Percentiles rank a stretch among this genome's conserved stretches.
Evolutionary conservation across 2,797 vertebrate genomes (phyloP).

Genomic region (Ibycter americanus): DNA sequence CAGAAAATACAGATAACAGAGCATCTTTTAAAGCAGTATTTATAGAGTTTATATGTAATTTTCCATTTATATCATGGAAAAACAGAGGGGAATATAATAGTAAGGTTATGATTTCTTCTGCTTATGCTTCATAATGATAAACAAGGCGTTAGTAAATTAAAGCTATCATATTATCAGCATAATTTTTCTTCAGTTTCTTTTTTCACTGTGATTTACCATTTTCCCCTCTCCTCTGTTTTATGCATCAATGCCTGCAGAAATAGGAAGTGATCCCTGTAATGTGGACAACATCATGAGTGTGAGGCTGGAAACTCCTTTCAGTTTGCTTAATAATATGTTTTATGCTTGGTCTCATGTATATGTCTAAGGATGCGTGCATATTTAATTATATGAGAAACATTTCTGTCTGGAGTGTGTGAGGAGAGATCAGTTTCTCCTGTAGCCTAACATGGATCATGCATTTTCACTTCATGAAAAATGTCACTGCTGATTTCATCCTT

Average conservation of each 20-base stretch:
- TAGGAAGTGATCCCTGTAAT: not conserved
- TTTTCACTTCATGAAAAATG: not conserved
- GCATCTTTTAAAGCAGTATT: not conserved
- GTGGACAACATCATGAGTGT: not conserved
- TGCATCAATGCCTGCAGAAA: not conserved
- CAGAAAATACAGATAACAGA: not conserved
- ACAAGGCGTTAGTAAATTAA: not conserved
- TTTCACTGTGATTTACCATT: not conserved
- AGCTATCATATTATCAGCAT: rapidly evolving
- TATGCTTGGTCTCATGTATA: not conserved
- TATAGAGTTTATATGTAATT: not conserved
- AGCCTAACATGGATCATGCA: not conserved
- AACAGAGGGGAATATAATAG: not conserved
- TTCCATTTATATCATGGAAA: not conserved
- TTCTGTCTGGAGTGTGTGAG: not conserved
- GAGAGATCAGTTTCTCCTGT: not conserved
- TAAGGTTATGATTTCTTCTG: not conserved
- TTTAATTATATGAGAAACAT: not conserved
- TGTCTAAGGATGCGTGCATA: not conserved
- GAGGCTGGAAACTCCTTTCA: not conserved
- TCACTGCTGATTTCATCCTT: not conserved
- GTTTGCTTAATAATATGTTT: not conserved
- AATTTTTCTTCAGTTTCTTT: not conserved
- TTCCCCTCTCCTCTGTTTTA: not conserved
- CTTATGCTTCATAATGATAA: not conserved